Evolutionary conservation across 1,140 invertebrate genomes (phyloP).

Genomic region (Procambarus virginalis): DNA sequence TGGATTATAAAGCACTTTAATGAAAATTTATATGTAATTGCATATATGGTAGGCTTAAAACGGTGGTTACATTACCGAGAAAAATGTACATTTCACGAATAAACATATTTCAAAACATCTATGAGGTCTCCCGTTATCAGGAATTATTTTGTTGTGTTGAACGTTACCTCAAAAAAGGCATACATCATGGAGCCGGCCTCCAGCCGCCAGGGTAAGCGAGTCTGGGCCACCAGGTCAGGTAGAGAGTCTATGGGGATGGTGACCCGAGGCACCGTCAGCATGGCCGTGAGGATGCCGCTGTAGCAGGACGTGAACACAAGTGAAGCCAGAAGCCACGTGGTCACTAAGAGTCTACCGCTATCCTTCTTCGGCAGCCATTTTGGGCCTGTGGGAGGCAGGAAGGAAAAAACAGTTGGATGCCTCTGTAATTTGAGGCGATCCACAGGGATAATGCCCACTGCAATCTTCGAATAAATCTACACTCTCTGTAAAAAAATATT

Average conservation of each 20-base stretch:
- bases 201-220: slow-evolving; percentile 27
- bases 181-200: slow-evolving; percentile 31
- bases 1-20: too few relatives aligned
- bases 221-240: slow-evolving; percentile 32
- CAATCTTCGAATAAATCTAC: too few relatives aligned
- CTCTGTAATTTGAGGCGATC: too few relatives aligned
- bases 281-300: slow-evolving; percentile 43
- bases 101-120: too few relatives aligned
- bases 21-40: too few relatives aligned
- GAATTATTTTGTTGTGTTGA: neutral
- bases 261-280: slow-evolving; percentile 40
- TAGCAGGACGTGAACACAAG: slow-evolving; percentile 39
- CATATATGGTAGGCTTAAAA: too few relatives aligned
- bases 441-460: too few relatives aligned
- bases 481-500: too few relatives aligned
- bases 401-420: neutral
- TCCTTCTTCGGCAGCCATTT: slow-evolving; percentile 18
- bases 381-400: slow-evolving; percentile 14
- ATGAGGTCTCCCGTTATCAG: too few relatives aligned
- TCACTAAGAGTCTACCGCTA: slow-evolving; percentile 5
- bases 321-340: slow-evolving; percentile 32
- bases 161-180: slow-evolving; percentile 13
- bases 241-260: slow-evolving; percentile 47
- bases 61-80: too few relatives aligned
- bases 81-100: neutral